Percentiles rank a stretch among this genome's conserved stretches.
These are phyloP conservation scores for Pogonognathellus flavescens DNA, from an alignment of 1,140 invertebrate genomes.

Conservation along the genomic window DNA sequence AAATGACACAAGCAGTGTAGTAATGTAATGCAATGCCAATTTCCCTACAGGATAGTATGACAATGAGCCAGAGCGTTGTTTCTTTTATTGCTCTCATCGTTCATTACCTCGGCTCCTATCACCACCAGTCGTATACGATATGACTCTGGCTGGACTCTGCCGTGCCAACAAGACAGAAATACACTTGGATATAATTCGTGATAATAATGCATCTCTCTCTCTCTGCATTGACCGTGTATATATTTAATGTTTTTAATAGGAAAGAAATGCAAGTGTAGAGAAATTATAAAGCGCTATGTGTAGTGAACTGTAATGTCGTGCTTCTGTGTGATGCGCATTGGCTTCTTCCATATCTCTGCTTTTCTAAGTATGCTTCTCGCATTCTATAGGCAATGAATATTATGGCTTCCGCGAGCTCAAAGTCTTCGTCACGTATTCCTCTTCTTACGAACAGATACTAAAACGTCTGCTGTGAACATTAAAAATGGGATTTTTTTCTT, in stretches of 20 bases:
- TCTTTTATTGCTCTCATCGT: neutral
- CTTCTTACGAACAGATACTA: slow-evolving; percentile 33
- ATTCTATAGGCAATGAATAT: slow-evolving; percentile 6
- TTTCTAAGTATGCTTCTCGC: neutral
- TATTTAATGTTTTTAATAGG: neutral
- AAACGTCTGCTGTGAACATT: slow-evolving; percentile 27
- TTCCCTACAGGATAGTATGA: neutral
- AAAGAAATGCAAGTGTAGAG: slow-evolving; percentile 4
- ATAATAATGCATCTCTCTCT: neutral
- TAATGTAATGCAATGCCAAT: neutral
- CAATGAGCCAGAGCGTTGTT: neutral
- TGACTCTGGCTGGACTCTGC: neutral
- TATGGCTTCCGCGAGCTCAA: slow-evolving; percentile 47
- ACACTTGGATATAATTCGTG: too few relatives aligned
- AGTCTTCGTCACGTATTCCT: slow-evolving; percentile 38
- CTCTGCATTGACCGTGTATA: neutral
- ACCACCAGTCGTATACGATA: neutral
- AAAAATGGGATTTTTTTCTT: slow-evolving; percentile 45
- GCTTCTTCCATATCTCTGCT: neutral
- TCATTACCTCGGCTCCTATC: neutral
- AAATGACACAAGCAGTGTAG: neutral
- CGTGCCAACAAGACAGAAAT: neutral
- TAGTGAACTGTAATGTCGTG: neutral
- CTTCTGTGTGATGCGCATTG: neutral
- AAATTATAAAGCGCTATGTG: slow-evolving; percentile 1